Conservation (phyloP, 2,888 invertebrate genomes). For the Polydrusus pterygomalis region DNA sequence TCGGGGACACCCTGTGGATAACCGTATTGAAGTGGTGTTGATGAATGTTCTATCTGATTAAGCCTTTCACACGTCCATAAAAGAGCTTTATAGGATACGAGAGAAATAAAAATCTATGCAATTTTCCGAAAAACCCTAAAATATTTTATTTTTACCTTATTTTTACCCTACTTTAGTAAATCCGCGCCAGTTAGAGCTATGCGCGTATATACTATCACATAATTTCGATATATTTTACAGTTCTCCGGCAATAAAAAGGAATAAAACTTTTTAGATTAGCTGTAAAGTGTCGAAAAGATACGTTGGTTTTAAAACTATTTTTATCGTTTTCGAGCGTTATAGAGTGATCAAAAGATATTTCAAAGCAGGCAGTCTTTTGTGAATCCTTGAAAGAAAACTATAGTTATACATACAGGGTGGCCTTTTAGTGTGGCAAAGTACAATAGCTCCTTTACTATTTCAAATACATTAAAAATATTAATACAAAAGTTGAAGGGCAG, state of each 20-base stretch:
- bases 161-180: constrained; percentile 5
- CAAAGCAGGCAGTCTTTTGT: too few relatives aligned
- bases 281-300: constrained; percentile 19
- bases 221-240: constrained; percentile 37
- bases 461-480: too few relatives aligned
- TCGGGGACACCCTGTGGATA: not conserved
- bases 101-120: constrained; percentile 13
- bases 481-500: too few relatives aligned
- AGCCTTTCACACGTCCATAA: not conserved
- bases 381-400: too few relatives aligned
- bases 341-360: too few relatives aligned
- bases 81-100: not conserved
- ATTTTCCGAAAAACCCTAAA: constrained; percentile 5
- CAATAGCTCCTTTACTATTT: too few relatives aligned
- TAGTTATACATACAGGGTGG: too few relatives aligned
- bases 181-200: constrained; percentile 2
- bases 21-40: not conserved
- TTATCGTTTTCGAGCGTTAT: not conserved
- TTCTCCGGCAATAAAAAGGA: constrained; percentile 19
- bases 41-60: not conserved
- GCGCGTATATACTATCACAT: constrained; percentile 10
- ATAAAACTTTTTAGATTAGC: constrained; percentile 25
- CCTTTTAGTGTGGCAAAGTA: too few relatives aligned
- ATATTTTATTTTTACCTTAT: constrained; percentile 22
- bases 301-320: constrained; percentile 17